Base-by-base conservation (phyloP, 2,113 vertebrate genomes). In the Pyrgilauda ruficollis region DNA sequence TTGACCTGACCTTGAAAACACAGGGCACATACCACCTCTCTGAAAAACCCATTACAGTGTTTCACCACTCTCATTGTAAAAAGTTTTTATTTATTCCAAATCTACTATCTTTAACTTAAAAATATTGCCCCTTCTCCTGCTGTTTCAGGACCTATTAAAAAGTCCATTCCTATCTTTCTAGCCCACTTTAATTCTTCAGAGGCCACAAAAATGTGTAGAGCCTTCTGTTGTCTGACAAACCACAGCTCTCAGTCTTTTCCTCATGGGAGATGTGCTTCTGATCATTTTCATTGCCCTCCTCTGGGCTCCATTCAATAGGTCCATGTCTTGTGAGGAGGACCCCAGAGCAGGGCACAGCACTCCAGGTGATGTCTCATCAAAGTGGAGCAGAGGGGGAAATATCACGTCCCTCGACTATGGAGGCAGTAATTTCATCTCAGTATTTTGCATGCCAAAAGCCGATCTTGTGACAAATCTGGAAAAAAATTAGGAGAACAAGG, bases 341-440 rank as follows among this genome's bases (percentile, higher is more conserved):
- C 7, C 11, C 6, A 47, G 44, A 80, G 37, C 13, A 46, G 37
- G 6, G 18, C 0, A 0, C 10, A 50, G 3, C 8, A 9, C 18
- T 46, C 7, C 26, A 35, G 11, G 7, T 0, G 1, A 23, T 0
- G 0, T 46, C 14, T 41, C 15, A 58, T 27, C 14, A 21, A 27
- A 24, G 20, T 2, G 1, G 13, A 61, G 26, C 8, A 53, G 15
- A 75, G 15, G 6, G 6, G 10, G 5, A 5, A 70, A 21, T 46
- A 61, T 19, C 13, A 50, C 0, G 1, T 46, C 4, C 7, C 7
- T 46, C 0, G 0, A 8, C 12, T 26, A 13, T 9, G 19, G 12
- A 84, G 11, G 3, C n/a, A 59, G 5, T n/a, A 58, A 75, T 63
- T 81, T 68, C 12, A 33, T 63, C 7, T 84, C 49, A 39, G 14